phyloP scores from a whole-genome alignment of 2,113 vertebrate species.

The Perccottus glenii region DNA sequence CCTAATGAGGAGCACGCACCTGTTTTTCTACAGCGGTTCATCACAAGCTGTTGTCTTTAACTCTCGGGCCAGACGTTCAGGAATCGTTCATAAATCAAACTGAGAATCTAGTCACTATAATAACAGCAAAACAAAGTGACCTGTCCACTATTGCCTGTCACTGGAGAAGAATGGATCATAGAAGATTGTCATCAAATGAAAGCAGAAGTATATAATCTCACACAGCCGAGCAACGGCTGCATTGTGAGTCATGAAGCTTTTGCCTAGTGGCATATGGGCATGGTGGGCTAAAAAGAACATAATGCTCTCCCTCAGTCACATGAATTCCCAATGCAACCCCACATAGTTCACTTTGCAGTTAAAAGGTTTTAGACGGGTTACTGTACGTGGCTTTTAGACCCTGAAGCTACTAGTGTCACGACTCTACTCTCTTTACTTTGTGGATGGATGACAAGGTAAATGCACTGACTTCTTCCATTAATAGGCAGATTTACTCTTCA shows the following conservation, averaged over 20 bases:
- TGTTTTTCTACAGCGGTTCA: slow-evolving; percentile 68
- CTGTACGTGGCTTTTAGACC: not conserved
- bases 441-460: slow-evolving; percentile 24
- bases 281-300: slow-evolving; percentile 7
- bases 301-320: slow-evolving; percentile 1
- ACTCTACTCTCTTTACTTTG: slow-evolving; percentile 44
- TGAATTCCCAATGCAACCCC: not conserved
- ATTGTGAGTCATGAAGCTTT: slow-evolving; percentile 37
- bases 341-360: not conserved
- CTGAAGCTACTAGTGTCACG: slow-evolving; percentile 10
- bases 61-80: slow-evolving; percentile 43
- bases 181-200: slow-evolving; percentile 26
- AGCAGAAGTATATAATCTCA: slow-evolving; percentile 35
- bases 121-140: slow-evolving; percentile 30
- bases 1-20: slow-evolving; percentile 69
- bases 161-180: slow-evolving; percentile 26
- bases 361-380: not conserved
- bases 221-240: slow-evolving; percentile 11
- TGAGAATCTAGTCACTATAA: no score
- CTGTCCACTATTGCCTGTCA: slow-evolving; percentile 21
- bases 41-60: slow-evolving; percentile 63
- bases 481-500: slow-evolving; percentile 20
- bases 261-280: slow-evolving; percentile 18
- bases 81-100: slow-evolving; percentile 67
- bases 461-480: slow-evolving; percentile 19